Evolutionary conservation across 2,797 vertebrate genomes (phyloP).

Genomic region (Coregonus sp.): DNA sequence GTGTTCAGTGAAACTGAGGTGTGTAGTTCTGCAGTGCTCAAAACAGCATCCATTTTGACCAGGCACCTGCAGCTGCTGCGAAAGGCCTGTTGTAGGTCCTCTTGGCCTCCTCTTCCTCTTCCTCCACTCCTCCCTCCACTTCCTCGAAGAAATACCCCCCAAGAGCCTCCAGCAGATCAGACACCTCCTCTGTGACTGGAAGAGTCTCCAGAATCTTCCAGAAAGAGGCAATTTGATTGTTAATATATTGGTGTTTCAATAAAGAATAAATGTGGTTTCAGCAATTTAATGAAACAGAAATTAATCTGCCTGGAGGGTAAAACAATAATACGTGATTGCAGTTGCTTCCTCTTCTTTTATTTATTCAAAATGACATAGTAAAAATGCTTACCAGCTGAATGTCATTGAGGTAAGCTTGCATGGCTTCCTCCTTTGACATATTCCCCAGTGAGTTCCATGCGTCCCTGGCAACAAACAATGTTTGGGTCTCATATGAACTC

Average conservation of each 20-base stretch:
- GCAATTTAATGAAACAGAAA: background rate
- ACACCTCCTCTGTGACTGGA: conserved; percentile 91
- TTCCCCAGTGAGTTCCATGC: conserved; percentile 92
- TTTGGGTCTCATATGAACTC: background rate
- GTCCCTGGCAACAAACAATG: conserved; percentile 79
- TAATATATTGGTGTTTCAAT: background rate
- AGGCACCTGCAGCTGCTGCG: conserved; percentile 47
- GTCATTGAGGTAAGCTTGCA: conserved; percentile 94
- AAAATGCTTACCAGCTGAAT: conserved; percentile 88
- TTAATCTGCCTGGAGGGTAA: background rate
- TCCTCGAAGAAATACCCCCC: conserved; percentile 92
- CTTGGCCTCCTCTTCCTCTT: conserved; percentile 44
- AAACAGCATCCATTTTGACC: background rate
- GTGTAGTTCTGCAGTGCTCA: background rate
- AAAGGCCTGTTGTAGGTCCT: conserved; percentile 66
- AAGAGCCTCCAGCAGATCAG: conserved; percentile 87
- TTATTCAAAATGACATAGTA: conserved; percentile 14
- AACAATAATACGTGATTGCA: background rate
- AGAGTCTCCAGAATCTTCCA: conserved; percentile 95
- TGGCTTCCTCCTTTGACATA: conserved; percentile 93
- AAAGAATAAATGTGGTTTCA: too few relatives aligned
- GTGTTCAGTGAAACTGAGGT: background rate
- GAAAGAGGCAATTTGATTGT: background rate
- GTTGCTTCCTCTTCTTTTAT: background rate
- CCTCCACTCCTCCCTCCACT: conserved; percentile 79